phyloP scores from a whole-genome alignment of 1,140 invertebrate species.

The Pinna nobilis region DNA sequence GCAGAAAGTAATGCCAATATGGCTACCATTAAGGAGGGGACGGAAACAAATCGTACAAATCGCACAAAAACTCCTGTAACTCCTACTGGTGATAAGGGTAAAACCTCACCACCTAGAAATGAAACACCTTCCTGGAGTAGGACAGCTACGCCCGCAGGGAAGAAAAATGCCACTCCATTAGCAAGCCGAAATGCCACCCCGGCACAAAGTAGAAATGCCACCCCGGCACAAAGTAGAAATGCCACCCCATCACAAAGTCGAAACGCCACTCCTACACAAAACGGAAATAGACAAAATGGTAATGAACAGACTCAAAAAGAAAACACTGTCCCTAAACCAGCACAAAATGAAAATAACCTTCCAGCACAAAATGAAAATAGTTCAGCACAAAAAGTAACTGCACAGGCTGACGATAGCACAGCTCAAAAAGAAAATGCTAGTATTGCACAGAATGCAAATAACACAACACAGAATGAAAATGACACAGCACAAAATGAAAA shows the following conservation, averaged over 20 bases:
- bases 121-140: slow-evolving; percentile 25
- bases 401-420: too few species aligned
- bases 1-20: slow-evolving; percentile 21
- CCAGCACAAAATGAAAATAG: too few species aligned
- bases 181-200: slow-evolving; percentile 21
- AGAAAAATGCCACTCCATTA: slow-evolving; percentile 23
- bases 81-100: slow-evolving; percentile 11
- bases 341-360: too few species aligned
- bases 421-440: too few species aligned
- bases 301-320: neutral
- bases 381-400: too few species aligned
- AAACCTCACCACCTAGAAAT: slow-evolving; percentile 18
- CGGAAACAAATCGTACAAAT: slow-evolving; percentile 37
- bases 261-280: slow-evolving; percentile 13
- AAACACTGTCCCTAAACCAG: neutral
- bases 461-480: too few species aligned
- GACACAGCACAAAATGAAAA: too few species aligned
- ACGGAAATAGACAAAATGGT: slow-evolving; percentile 2
- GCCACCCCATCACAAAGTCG: neutral
- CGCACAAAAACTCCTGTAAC: slow-evolving; percentile 24
- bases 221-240: slow-evolving; percentile 3
- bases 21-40: slow-evolving; percentile 35
- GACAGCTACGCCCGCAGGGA: slow-evolving; percentile 19
- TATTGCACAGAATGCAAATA: too few species aligned
- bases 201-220: slow-evolving; percentile 23